Evolutionary conservation across 2,888 invertebrate species (phyloP).

Genomic region (Orthonevra nobilis): DNA sequence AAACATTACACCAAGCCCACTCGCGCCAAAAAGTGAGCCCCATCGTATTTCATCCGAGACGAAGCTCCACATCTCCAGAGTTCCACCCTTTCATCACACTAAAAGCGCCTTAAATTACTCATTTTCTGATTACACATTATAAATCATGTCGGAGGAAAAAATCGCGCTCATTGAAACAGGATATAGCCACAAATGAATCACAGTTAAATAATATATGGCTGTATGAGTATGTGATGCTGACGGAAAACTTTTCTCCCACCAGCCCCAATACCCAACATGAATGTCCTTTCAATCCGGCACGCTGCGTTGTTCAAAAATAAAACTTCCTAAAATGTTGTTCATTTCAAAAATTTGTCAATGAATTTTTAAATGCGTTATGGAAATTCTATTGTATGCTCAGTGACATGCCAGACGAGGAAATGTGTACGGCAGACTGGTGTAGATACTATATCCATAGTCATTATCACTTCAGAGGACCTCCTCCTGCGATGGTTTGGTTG

Average conservation of each 20-base stretch:
- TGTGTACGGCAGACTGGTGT: constrained; percentile 2
- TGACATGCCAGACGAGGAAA: constrained; percentile 16
- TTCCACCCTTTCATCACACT: constrained; percentile 7
- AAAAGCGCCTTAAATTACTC: constrained; percentile 38
- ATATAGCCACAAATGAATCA: constrained; percentile 57
- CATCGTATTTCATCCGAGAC: too few relatives aligned
- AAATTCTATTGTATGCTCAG: constrained; percentile 48
- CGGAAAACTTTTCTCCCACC: constrained; percentile 14
- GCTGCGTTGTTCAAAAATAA: constrained; percentile 9
- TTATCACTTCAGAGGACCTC: constrained; percentile 16
- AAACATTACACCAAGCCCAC: not conserved
- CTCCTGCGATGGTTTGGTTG: constrained; percentile 10
- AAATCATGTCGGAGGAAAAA: constrained; percentile 40
- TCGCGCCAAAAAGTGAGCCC: too few relatives aligned
- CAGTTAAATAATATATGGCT: constrained; percentile 53
- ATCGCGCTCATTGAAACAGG: constrained; percentile 38
- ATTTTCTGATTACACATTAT: constrained; percentile 53
- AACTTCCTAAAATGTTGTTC: constrained; percentile 41
- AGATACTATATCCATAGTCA: constrained; percentile 23
- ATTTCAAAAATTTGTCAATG: constrained; percentile 53
- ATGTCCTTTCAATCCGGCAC: not conserved
- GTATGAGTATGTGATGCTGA: constrained; percentile 17
- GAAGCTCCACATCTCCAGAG: too few relatives aligned
- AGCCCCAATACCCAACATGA: not conserved
- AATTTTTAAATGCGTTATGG: constrained; percentile 50